Base-by-base conservation (phyloP, 2,113 vertebrate species). In the Odontophorus gujanensis region DNA sequence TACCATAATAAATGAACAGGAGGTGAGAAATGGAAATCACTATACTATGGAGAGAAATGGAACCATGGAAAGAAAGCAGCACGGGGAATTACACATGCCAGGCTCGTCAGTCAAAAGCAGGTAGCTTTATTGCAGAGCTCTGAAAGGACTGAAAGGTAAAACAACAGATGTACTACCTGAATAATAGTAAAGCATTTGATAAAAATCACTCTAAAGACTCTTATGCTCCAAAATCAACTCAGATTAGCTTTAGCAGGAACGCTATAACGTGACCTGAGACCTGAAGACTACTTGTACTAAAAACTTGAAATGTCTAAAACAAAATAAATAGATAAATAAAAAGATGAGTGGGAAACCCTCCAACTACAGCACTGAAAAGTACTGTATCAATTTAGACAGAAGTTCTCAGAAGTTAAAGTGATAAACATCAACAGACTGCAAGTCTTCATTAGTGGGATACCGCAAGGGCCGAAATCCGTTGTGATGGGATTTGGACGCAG, bases 101-200 rank as follows among this genome's bases (percentile, higher is more conserved):
- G 50, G 15, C 47, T 65, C 1, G 4, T 63, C 91, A 82, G 32
- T 77, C 72, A 71, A 78, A 87, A 77, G 81, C 76, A 85, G 76
- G 22, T 43, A 63, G 81, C 34, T 87, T 89, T 85, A 77, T 40
- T 17, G 58, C 34, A 7, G 47, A 51, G 38, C 80, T 92, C 63
- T 63, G 38, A 90, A 88, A 96, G 50, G 85, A 87, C 19, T 4
- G 6, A 91, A 95, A 63, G 36, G 34, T 58, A 87, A 93, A 94
- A 65, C 43, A 93, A 47, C 47, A 91, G 50, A 93, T 88, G 50
- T 55, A 67, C 59, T 63, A 77, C 32, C 80, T 78, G 72, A 90
- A 69, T 53, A 76, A 65, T 1, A 85, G 67, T 11, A 85, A 90
- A 80, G 77, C n/a, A 88, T 75, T 81, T 71, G 25, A 80, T 63